Evolutionary conservation across 53 echinoderm and acorn worm genomes (phyloP), one percentile per base, ranked within the genome.

Genomic region (Echinarachnius parma): DNA sequence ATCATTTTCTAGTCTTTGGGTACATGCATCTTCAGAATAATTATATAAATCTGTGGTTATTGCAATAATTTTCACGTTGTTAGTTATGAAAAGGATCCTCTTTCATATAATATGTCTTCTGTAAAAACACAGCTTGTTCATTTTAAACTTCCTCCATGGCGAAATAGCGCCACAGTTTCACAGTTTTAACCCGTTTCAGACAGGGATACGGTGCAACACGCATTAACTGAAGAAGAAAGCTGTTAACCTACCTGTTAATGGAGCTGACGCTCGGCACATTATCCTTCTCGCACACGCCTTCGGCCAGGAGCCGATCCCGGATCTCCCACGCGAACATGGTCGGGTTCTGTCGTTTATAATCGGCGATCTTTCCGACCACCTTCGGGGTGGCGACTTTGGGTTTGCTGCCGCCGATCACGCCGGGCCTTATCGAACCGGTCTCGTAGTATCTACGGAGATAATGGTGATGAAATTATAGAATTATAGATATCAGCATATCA

Each of bases 301-400:
- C 98, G 21, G 98, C 98, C 30, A 98, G 74, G 22, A 98, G 79
- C 48, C 98, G 65, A 47, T 98, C 98, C 29, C 98, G 82, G 28
- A 98, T 98, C 86, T 98, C 98, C 98, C 98, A 98, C 21, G 98
- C 98, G 62, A 98, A 98, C 98, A 98, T 98, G 35, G 98, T 98
- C 39, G 98, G 98, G 46, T 98, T 98, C 55, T 98, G 98, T 64
- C 98, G 77, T 45, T 98, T 98, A 55, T 98, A 98, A 32, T 92
- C 92, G 25, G 98, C 98, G 36, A 98, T 98, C 72, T 92, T 98
- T 33, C 74, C 64, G 4, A 98, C 98, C 26, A 98, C 98, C 57
- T 88, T 92, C 14, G 98, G 98, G 10, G 98, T 98, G 33, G 98
- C 98, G 0, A 98, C 98, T 45, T 98, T 98, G 13, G 98, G 98